Evolutionary conservation across 1,140 invertebrate species (phyloP), one percentile per base, ranked within the genome.

Genomic region (Leptinotarsa texana): DNA sequence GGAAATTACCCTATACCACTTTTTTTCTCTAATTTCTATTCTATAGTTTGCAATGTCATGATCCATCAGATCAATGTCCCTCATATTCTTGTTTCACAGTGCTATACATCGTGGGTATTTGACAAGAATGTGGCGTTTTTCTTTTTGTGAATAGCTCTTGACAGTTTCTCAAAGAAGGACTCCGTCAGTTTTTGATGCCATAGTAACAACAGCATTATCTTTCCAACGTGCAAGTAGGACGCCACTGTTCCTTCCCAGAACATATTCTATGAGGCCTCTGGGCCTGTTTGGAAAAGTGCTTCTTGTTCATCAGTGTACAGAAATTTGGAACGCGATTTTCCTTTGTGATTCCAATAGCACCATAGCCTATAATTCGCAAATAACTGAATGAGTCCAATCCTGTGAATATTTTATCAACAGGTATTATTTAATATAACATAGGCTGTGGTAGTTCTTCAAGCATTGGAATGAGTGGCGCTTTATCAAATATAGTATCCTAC

Each of bases 11-110:
- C 81, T 81, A 62, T 75, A 81, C 79, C 76, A 83, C 80, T 83
- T 85, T 75, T 84, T 85, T 72, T 79, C 77, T 78, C 83, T 70
- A 78, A 85, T 84, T 72, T 78, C 81, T 73, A 83, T 82, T 79
- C 84, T 76, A 75, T 83, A 84, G 70, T 74, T 75, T 42, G 78
- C 77, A 78, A 84, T 81, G 78, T 82, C 82, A 80, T 83, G 72
- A 18, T 74, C 65, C 6, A 33, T 33, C 8, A 33, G 8, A 33
- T 33, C 33, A 13, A 65, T 68, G 13, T 48, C 63, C 6, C 63
- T 47, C 72, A 67, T 74, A 24, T 68, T 74, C 4, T 63, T 18
- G 21, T 74, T 47, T 17, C 65, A 73, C 1, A 13, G 13, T 22
- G 71, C 57, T 3, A 73, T 65, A 3, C 6, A 51, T n/a, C 70